Base-by-base conservation (phyloP, 1,140 invertebrate genomes). In the Caerostris darwini region DNA sequence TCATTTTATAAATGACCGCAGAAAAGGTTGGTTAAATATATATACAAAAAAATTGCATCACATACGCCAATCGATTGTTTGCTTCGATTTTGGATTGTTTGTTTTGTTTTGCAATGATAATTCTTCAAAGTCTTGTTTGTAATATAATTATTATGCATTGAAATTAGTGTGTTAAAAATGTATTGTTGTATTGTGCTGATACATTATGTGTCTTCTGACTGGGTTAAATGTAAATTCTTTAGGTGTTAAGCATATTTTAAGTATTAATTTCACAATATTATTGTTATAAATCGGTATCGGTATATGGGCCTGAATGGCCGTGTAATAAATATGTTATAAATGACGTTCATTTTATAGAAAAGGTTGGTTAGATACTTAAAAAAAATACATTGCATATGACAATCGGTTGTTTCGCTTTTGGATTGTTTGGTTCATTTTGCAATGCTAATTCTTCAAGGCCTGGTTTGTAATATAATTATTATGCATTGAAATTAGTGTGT, bases 281-380 rank as follows among this genome's bases (percentile, higher is more conserved):
- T n/a, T n/a, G n/a, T n/a, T n/a, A n/a, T n/a, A n/a, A n/a, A n/a
- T n/a, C n/a, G n/a, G n/a, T n/a, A n/a, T n/a, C n/a, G n/a, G n/a
- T n/a, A n/a, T n/a, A n/a, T n/a, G n/a, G n/a, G n/a, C n/a, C n/a
- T n/a, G n/a, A n/a, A n/a, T n/a, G n/a, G n/a, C n/a, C n/a, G n/a
- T n/a, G n/a, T n/a, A n/a, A n/a, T n/a, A 53, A 77, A 77, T 77
- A 34, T 34, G 19, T 77, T 12, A 77, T 77, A 77, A 77, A 77
- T 53, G 69, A 50, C 10, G 7, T 71, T 71, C 34, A 0, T 34
- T 77, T 77, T 12, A 77, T 50, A 77, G 10, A n/a, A n/a, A 10
- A 61, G 12, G 3, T 10, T n/a, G n/a, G n/a, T n/a, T n/a, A n/a
- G n/a, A n/a, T n/a, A n/a, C n/a, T n/a, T n/a, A 61, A 61, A 69